Evolutionary conservation across 2,113 vertebrate genomes (phyloP), one percentile per base, ranked within the genome.

Genomic region (Mustela nigripes): DNA sequence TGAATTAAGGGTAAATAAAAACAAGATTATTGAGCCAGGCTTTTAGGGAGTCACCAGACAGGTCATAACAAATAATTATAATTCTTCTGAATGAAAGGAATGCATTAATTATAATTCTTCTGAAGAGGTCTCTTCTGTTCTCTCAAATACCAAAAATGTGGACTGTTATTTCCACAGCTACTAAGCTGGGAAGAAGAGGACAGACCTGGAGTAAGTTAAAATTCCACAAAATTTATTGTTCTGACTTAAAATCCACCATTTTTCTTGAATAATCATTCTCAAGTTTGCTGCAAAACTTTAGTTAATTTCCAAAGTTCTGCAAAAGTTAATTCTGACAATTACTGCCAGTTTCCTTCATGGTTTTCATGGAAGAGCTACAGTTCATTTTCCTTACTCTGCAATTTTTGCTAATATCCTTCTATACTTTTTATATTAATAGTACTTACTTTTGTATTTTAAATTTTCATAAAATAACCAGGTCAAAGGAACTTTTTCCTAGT

Each of bases 41-140:
- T 71, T 91, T 78, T 21, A 80, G 24, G 24, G 50, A 89, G n/a
- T 36, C 18, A 56, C 24, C 56, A 62, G 31, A 67, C 24, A 74
- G 21, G 6, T 69, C 33, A 96, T 31, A 89, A 94, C 19, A 95
- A 97, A 94, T 83, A 79, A 81, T 94, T 80, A 53, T 5, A 76
- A 11, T 76, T 95, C 22, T 89, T 95, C 50, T 11, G 73, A 91
- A 95, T 87, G 14, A 82, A 53, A 71, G 6, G 8, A 71, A 56
- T 71, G 5, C 56, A 56, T 71, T 56, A 71, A 71, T 94, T 82
- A 53, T 3, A 63, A 16, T 78, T 88, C 33, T 28, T 94, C 39
- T 31, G 82, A 92, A 94, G 21, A 81, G 31, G 31, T 76, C 11
- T 92, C 24, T 85, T 92, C 31, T 80, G 11, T 15, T 88, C 45